A percentile compares a stretch with the other conserved stretches of the same genome.
Conservation (phyloP, 2,797 vertebrate species). For the Leuciscus waleckii region DNA sequence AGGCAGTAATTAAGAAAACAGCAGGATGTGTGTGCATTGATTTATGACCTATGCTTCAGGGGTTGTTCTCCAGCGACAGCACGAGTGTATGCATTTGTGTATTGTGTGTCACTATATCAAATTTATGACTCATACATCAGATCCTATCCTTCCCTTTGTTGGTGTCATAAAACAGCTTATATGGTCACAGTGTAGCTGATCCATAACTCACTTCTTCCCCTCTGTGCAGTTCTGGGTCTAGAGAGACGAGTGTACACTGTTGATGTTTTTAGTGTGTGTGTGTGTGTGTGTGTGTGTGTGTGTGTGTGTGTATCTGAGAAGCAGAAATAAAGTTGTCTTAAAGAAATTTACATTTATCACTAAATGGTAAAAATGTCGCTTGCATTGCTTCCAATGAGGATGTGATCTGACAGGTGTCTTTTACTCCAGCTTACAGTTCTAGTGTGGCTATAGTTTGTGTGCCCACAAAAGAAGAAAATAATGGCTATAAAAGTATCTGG, state of each 20-base stretch:
- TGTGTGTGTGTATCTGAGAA: background rate
- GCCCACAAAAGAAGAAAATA: slow-evolving; percentile 4
- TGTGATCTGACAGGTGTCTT: background rate
- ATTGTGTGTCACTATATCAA: slow-evolving; percentile 41
- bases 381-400: background rate
- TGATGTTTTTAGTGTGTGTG: slow-evolving; percentile 2
- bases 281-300: too few relatives aligned
- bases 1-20: slow-evolving; percentile 39
- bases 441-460: background rate
- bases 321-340: slow-evolving; percentile 1
- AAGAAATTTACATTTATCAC: slow-evolving; percentile 6
- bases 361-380: background rate
- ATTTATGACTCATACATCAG: slow-evolving; percentile 54
- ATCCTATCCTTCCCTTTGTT: slow-evolving; percentile 57
- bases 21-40: slow-evolving; percentile 25
- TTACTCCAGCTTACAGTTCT: slow-evolving; percentile 23
- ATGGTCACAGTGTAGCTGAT: slow-evolving; percentile 52
- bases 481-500: background rate
- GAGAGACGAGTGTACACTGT: background rate
- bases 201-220: slow-evolving; percentile 51
- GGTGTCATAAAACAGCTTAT: slow-evolving; percentile 57
- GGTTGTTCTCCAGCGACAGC: slow-evolving; percentile 27
- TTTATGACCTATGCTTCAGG: slow-evolving; percentile 36
- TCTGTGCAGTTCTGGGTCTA: slow-evolving; percentile 28
- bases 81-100: slow-evolving; percentile 4